These are phyloP conservation scores for Rosalia funebris DNA, from an alignment of 2,888 invertebrate species.

Conservation along the genomic window DNA sequence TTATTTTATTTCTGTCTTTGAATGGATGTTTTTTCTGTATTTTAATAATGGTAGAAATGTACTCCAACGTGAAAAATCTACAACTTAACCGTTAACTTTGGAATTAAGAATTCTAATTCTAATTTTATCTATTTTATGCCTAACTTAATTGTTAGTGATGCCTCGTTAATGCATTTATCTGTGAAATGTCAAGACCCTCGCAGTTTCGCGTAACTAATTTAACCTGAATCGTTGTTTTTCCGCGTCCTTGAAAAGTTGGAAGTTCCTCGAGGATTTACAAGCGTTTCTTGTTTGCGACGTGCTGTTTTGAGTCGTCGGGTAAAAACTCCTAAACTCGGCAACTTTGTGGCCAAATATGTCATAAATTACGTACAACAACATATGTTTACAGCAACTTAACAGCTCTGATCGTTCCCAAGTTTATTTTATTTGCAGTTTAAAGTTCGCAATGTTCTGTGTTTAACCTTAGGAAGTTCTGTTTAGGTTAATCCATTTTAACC, in stretches of 20 bases:
- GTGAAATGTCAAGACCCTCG: slow-evolving; percentile 17
- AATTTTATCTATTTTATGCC: too few species aligned
- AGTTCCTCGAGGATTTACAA: slow-evolving; percentile 17
- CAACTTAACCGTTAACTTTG: too few species aligned
- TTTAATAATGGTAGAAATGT: too few species aligned
- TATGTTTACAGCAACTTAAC: slow-evolving; percentile 29
- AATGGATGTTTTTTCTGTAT: too few species aligned
- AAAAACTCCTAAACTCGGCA: slow-evolving; percentile 26
- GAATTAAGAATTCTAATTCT: too few species aligned
- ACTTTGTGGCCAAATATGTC: slow-evolving; percentile 23
- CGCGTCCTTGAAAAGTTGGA: slow-evolving; percentile 19
- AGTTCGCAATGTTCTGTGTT: background rate
- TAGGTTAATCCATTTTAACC: background rate
- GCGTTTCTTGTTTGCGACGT: slow-evolving; percentile 17
- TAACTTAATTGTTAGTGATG: background rate
- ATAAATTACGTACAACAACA: slow-evolving; percentile 26
- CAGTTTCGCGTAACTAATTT: slow-evolving; percentile 16
- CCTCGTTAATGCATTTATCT: slow-evolving; percentile 5
- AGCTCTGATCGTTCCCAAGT: slow-evolving; percentile 24
- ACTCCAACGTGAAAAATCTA: background rate
- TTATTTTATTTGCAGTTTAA: slow-evolving; percentile 22
- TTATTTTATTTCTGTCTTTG: too few species aligned
- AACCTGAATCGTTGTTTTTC: slow-evolving; percentile 9
- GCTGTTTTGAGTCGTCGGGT: slow-evolving; percentile 3
- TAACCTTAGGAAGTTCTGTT: background rate